These are phyloP conservation scores for Chromobotia macracanthus DNA, from an alignment of 2,797 vertebrate genomes.

Conservation along the genomic window DNA sequence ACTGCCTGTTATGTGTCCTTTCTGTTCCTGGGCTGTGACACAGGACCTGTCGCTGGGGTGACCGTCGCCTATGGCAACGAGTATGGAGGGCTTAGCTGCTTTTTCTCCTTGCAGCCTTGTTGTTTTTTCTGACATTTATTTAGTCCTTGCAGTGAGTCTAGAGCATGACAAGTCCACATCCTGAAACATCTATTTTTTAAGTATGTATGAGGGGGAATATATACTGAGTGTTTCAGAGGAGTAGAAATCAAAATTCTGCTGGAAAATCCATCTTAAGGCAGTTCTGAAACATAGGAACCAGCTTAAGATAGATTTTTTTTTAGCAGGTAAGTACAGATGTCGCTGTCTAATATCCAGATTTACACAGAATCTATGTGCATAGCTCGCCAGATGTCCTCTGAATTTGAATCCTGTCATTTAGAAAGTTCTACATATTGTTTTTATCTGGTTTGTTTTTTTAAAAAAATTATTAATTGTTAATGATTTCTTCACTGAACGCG, in stretches of 20 bases:
- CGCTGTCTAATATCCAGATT: background rate
- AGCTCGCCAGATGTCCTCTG: background rate
- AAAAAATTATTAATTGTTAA: background rate
- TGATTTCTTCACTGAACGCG: background rate
- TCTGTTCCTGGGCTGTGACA: slow-evolving; percentile 97
- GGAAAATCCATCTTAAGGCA: background rate
- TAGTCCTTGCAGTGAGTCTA: slow-evolving; percentile 15
- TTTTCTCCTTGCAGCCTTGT: slow-evolving; percentile 29
- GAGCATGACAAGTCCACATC: slow-evolving; percentile 7
- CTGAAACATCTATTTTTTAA: background rate
- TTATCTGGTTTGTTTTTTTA: background rate
- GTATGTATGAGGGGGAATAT: background rate
- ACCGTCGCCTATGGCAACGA: slow-evolving; percentile 89
- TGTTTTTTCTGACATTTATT: slow-evolving; percentile 42
- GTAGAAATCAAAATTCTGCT: background rate
- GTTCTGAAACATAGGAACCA: too few species aligned
- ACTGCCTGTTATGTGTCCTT: slow-evolving; percentile 96
- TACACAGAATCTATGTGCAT: background rate
- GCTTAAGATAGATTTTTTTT: too few species aligned
- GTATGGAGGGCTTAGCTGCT: slow-evolving; percentile 75
- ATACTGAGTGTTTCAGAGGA: background rate
- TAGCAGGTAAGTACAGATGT: too few species aligned
- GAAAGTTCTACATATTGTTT: background rate
- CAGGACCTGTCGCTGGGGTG: slow-evolving; percentile 92
- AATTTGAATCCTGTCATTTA: too few species aligned